Base-by-base conservation (phyloP, 2,888 invertebrate species). In the Eumerus sabulonum region DNA sequence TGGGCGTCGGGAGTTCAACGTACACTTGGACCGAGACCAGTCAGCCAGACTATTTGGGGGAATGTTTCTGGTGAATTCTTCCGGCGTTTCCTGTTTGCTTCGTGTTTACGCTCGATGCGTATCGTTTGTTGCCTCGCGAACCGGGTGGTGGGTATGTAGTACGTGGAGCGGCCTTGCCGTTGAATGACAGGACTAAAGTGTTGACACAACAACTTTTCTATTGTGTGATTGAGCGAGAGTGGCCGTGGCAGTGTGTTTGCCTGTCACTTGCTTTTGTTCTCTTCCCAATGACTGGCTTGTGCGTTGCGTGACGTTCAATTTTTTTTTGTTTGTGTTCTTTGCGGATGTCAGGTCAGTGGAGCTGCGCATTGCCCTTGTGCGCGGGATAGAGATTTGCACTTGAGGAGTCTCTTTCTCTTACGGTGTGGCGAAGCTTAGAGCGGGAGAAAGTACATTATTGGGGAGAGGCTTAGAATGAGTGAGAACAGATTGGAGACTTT, bases 201-300 rank as follows among this genome's bases (percentile, higher is more conserved):
- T 62, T 77, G 66, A 67, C 51, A 48, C 71, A 72, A 77, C 66
- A 66, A 67, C 56, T 62, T 67, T 50, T n/a, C 27, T 57, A 42
- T 62, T 77, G 54, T 47, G 63, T 42, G 63, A 60, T 64, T 54
- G 57, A 60, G 18, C 18, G 38, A 51, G 57, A 44, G 51, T 66
- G 63, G 64, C 38, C 18, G 59, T 59, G 47, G 48, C 45, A 51
- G n/a, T 53, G 35, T 57, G 36, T 53, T 59, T 59, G 12, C 19
- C 27, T 59, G 42, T 14, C 9, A 16, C 44, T 73, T 16, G 14
- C 14, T 1, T 14, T n/a, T 17, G 47, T 11, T 48, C 18, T 11
- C 11, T 9, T 27, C 42, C 59, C 14, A n/a, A 48, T 16, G 18
- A 19, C 13, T n/a, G 48, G n/a, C 40, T 17, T 19, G n/a, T 7